These are phyloP conservation scores for Catocala sponsa DNA, from an alignment of 2,888 invertebrate genomes.

Conservation along the genomic window DNA sequence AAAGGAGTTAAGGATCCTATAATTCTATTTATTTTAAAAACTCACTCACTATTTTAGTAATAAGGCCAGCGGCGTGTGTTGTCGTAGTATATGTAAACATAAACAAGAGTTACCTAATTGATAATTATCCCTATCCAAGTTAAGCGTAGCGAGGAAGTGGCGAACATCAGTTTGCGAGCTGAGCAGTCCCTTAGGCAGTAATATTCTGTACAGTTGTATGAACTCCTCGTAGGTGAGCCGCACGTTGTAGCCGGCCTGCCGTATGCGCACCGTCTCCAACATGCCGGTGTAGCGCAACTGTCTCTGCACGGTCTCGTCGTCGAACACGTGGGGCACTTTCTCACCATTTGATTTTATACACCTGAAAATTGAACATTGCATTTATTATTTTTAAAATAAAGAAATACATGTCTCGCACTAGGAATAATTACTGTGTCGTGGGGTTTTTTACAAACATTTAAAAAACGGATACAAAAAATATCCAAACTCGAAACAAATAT, in stretches of 20 bases:
- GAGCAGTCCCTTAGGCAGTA: constrained; percentile 95
- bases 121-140: constrained; percentile 96
- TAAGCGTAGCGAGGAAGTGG: constrained; percentile 94
- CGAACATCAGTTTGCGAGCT: constrained; percentile 96
- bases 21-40: too few species aligned
- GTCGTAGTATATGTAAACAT: too few species aligned
- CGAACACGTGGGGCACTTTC: constrained; percentile 97
- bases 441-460: too few species aligned
- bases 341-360: constrained; percentile 98
- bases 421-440: too few species aligned
- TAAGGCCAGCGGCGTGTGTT: too few species aligned
- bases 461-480: too few species aligned
- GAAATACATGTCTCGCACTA: too few species aligned
- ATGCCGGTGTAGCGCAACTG: constrained; percentile 97
- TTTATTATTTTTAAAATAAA: neutral
- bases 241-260: constrained; percentile 98
- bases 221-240: constrained; percentile 98
- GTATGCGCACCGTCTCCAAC: constrained; percentile 97
- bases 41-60: too few species aligned
- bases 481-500: too few species aligned
- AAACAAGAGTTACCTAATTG: constrained; percentile 90
- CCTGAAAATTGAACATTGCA: constrained; percentile 76
- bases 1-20: too few species aligned
- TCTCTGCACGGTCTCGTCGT: constrained; percentile 96
- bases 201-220: constrained; percentile 96